Base-by-base conservation (phyloP, 2,797 vertebrate species). In the Megalops cyprinoides region DNA sequence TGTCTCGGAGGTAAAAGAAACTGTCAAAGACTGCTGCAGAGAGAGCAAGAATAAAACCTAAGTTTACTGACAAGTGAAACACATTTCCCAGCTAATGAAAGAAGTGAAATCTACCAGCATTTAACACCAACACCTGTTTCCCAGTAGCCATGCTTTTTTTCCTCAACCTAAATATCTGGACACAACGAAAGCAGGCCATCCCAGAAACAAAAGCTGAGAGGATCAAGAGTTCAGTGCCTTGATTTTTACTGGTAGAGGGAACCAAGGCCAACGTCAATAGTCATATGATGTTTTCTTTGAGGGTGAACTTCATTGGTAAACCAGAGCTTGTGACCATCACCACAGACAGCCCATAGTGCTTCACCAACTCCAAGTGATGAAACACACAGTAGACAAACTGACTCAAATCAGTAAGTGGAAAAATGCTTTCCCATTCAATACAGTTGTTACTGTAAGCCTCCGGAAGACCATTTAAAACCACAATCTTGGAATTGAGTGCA, bases 11-110 rank as follows among this genome's bases (percentile, higher is more conserved):
- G 90, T 89, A 79, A 62, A 85, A 89, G 83, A 86, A 85, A 82
- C 87, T 83, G 82, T 83, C 78, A 75, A 46, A 76, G 48, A 76
- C n/a, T 23, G 49, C 87, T 82, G 89, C 83, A 89, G 87, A 82
- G 74, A 86, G 88, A 90, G 86, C 84, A 90, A 91, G 90, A 93
- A 91, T 92, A 92, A 93, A 92, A 90, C 87, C 34, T 85, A 90
- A 90, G 88, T 46, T n/a, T n/a, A 85, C 89, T 92, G 91, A 91
- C 91, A 92, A 92, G 86, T 87, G 86, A 83, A 87, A 84, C 88
- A 85, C 86, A 77, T 87, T 88, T 89, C 79, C 86, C 69, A 83
- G 79, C 81, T 89, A 88, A 90, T 87, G 87, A 90, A 88, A 86
- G 84, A 85, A 84, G 86, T 90, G 62, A 71, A 77, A 73, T 78